Percentiles rank a stretch among this genome's conserved stretches.
Evolutionary conservation across 2,113 vertebrate species (phyloP).

Genomic region (mouse (Mus musculus)): DNA sequence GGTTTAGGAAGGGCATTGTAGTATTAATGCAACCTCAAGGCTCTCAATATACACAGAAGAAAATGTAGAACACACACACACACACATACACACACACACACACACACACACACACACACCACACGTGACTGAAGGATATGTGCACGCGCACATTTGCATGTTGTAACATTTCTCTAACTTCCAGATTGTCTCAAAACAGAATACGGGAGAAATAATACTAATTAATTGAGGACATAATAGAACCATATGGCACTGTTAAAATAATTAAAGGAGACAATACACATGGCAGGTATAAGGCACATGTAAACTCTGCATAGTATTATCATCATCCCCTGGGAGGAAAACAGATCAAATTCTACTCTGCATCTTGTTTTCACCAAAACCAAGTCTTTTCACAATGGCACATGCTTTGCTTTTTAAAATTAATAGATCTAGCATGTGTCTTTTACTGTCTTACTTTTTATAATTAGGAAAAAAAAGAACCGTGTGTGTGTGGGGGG

Average conservation of each 20-base stretch:
- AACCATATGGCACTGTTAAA: neutral
- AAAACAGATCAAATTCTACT: constrained; percentile 22
- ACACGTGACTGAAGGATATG: neutral
- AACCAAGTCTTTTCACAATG: constrained; percentile 49
- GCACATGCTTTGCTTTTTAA: constrained; percentile 55
- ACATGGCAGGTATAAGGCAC: neutral
- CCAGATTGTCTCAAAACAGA: constrained; percentile 24
- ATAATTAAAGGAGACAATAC: constrained; percentile 28
- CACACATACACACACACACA: neutral
- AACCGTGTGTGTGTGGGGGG: neutral
- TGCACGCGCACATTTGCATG: neutral
- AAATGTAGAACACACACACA: neutral
- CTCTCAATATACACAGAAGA: constrained; percentile 5
- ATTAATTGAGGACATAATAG: neutral
- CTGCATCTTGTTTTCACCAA: constrained; percentile 33
- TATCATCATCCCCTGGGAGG: neutral
- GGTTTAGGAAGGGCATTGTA: neutral
- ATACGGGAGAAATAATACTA: neutral
- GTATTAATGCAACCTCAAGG: neutral
- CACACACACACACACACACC: neutral
- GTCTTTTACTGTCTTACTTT: constrained; percentile 70
- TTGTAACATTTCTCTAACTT: constrained; percentile 31
- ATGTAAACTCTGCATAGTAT: neutral
- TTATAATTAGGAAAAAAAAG: constrained; percentile 74
- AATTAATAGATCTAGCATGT: constrained; percentile 57